Evolutionary conservation across 2,113 vertebrate genomes (phyloP).

Genomic region (Pomatostomus ruficeps): DNA sequence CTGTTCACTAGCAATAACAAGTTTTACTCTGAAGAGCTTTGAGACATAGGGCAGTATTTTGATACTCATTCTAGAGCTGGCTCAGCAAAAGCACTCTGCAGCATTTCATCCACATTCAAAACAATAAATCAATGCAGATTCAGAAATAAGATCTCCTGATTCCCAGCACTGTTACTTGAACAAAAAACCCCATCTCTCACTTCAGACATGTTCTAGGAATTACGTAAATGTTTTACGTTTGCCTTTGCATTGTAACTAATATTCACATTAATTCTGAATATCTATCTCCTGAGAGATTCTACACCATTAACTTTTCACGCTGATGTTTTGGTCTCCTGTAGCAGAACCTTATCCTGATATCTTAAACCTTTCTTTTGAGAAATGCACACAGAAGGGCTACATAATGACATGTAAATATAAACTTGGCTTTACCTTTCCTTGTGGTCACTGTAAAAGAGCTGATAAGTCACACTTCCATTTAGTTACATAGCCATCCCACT

Average conservation of each 20-base stretch:
- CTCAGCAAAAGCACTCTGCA: background rate
- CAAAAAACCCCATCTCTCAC: background rate
- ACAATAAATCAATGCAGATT: background rate
- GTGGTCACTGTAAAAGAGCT: background rate
- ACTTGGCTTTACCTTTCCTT: background rate
- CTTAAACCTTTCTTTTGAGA: background rate
- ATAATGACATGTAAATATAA: background rate
- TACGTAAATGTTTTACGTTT: background rate
- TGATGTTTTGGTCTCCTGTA: background rate
- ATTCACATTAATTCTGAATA: background rate
- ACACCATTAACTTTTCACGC: background rate
- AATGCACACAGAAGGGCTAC: background rate
- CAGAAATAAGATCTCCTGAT: background rate
- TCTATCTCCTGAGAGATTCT: background rate
- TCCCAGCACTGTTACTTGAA: background rate
- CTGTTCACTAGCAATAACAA: background rate
- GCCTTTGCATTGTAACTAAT: background rate
- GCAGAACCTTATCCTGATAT: background rate
- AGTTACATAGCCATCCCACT: background rate
- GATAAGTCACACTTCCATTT: background rate
- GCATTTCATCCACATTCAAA: background rate
- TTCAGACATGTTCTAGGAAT: background rate
- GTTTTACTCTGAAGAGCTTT: background rate
- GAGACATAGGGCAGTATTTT: background rate
- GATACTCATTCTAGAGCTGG: background rate